A percentile compares a stretch with the other conserved stretches of the same genome.
These are phyloP conservation scores for Anagyrus pseudococci DNA, from an alignment of 2,888 invertebrate species.

Conservation along the genomic window DNA sequence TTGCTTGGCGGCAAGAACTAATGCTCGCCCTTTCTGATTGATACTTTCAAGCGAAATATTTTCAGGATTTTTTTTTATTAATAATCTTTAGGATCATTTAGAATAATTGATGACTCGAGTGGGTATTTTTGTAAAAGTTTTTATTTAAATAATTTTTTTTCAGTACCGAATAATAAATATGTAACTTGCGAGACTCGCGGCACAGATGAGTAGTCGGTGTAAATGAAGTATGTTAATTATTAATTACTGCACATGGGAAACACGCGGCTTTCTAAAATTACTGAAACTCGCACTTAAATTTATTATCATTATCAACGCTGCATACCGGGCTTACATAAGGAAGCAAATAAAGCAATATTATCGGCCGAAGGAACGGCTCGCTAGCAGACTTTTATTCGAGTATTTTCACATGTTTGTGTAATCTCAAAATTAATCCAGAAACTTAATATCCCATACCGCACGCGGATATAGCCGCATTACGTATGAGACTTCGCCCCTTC, in stretches of 20 bases:
- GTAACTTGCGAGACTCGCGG: too few relatives aligned
- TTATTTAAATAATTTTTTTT: too few relatives aligned
- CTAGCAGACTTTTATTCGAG: background rate
- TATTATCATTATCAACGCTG: background rate
- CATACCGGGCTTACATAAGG: background rate
- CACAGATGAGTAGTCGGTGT: too few relatives aligned
- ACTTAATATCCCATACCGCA: background rate
- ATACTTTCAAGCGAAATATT: too few relatives aligned
- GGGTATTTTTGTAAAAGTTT: too few relatives aligned
- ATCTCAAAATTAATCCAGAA: background rate
- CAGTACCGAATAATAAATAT: too few relatives aligned
- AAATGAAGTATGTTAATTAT: background rate
- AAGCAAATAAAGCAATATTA: background rate
- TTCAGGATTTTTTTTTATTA: too few relatives aligned
- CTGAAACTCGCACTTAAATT: background rate
- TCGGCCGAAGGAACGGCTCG: too few relatives aligned
- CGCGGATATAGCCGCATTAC: background rate
- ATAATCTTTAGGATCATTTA: too few relatives aligned
- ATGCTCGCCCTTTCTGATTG: too few relatives aligned
- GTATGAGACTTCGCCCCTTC: background rate
- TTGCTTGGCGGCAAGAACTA: too few relatives aligned
- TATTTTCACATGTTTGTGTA: background rate
- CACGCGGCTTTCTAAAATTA: background rate
- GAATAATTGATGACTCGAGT: too few relatives aligned
- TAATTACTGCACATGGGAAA: background rate